A percentile compares a stretch with the other conserved stretches of the same genome.
Conservation (phyloP, 2,888 invertebrate genomes). For the Leptogaster cylindrica region DNA sequence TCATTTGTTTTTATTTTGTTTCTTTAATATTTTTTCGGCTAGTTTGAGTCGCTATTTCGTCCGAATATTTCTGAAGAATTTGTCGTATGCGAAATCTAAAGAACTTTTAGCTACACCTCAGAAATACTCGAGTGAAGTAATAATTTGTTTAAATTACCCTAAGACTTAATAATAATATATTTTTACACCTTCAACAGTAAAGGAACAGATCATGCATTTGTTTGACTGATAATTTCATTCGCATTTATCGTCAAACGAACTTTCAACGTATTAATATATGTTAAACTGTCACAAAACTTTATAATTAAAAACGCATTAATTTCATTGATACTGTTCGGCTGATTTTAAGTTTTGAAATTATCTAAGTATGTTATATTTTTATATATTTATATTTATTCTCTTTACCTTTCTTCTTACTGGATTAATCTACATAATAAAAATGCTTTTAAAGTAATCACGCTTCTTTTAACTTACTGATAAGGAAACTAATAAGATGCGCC, state of each 20-base stretch:
- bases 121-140: conserved; percentile 49
- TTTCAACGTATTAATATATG: conserved; percentile 34
- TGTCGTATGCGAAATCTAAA: conserved; percentile 31
- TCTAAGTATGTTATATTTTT: conserved; percentile 18
- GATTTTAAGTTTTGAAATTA: conserved; percentile 28
- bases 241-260: conserved; percentile 42
- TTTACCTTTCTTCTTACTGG: neutral
- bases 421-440: conserved; percentile 22
- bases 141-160: conserved; percentile 45
- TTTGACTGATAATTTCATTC: conserved; percentile 42
- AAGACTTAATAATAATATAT: conserved; percentile 23
- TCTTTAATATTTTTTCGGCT: conserved; percentile 42
- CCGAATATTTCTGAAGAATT: conserved; percentile 40
- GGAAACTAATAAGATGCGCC: neutral
- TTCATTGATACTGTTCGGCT: conserved; percentile 28
- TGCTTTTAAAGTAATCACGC: conserved; percentile 2
- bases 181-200: conserved; percentile 34
- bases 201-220: conserved; percentile 43
- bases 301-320: conserved; percentile 31
- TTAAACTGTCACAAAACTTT: conserved; percentile 24
- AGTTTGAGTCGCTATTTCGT: conserved; percentile 35
- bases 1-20: conserved; percentile 40
- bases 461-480: conserved; percentile 10
- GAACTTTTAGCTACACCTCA: conserved; percentile 32
- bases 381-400: neutral